Percentiles rank a stretch among this genome's conserved stretches.
phyloP scores from a whole-genome alignment of 2,797 vertebrate species.

The Girardinus metallicus region DNA sequence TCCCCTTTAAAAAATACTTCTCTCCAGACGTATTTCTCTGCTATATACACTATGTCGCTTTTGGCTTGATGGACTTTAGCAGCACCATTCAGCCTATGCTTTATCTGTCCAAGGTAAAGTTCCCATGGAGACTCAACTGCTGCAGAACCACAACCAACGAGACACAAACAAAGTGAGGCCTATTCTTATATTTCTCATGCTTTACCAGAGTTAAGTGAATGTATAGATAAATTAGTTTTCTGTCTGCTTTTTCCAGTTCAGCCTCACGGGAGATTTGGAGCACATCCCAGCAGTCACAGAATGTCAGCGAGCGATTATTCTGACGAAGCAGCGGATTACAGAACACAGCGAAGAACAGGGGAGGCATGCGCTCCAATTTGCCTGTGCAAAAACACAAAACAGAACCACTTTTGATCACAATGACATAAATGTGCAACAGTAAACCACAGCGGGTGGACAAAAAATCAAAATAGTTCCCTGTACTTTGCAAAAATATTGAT shows the following conservation, averaged over 20 bases:
- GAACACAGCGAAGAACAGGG: background rate
- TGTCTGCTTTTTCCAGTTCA: constrained; percentile 3
- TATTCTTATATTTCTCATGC: background rate
- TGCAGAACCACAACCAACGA: constrained; percentile 15
- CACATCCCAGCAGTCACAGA: too few species aligned
- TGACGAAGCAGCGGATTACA: background rate
- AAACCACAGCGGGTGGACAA: background rate
- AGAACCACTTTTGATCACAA: background rate
- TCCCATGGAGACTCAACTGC: constrained; percentile 38
- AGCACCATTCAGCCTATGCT: constrained; percentile 84
- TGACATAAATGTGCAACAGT: background rate
- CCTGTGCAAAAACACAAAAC: background rate
- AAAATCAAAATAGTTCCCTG: background rate
- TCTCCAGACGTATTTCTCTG: constrained; percentile 68
- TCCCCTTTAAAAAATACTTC: constrained; percentile 80
- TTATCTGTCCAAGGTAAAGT: constrained; percentile 77
- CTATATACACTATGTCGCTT: constrained; percentile 79
- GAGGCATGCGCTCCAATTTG: background rate
- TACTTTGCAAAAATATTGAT: background rate
- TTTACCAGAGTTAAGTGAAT: background rate
- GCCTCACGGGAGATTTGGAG: background rate
- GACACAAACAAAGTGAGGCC: background rate
- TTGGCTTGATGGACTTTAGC: constrained; percentile 83
- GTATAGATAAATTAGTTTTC: background rate
- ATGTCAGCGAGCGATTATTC: background rate